Conservation (phyloP, 2,797 vertebrate species). For the Rousettus madagascariensis region DNA sequence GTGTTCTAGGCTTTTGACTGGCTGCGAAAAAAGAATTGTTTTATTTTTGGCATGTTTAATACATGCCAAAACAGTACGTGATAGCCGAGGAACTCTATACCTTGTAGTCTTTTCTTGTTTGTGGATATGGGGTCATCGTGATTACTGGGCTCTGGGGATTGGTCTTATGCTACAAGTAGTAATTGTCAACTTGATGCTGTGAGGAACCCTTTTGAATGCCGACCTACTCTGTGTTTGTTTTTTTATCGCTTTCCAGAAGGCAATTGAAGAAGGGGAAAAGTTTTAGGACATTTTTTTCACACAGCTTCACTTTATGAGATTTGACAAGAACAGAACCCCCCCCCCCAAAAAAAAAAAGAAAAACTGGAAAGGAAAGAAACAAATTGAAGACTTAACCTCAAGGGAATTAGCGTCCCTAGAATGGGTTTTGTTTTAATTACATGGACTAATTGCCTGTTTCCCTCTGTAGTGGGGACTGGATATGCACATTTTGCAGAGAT, state of each 20-base stretch:
- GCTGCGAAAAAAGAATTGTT: not conserved
- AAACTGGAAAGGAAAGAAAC: not conserved
- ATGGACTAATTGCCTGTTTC: constrained; percentile 68
- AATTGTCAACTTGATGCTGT: not conserved
- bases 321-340: not conserved
- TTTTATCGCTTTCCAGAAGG: not conserved
- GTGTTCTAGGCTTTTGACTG: not conserved
- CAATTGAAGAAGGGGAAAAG: not conserved
- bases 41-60: not conserved
- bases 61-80: not conserved
- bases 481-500: constrained; percentile 98
- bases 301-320: not conserved
- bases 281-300: not conserved
- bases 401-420: not conserved
- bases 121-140: not conserved
- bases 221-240: not conserved
- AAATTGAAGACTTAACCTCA: not conserved
- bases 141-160: not conserved
- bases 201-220: not conserved
- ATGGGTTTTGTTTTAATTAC: not conserved
- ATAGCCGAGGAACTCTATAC: not conserved
- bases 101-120: not conserved
- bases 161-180: not conserved
- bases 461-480: constrained; percentile 94
- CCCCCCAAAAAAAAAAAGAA: not conserved